phyloP scores from a whole-genome alignment of 2,113 vertebrate genomes.

The Oreochromis spilurus region DNA sequence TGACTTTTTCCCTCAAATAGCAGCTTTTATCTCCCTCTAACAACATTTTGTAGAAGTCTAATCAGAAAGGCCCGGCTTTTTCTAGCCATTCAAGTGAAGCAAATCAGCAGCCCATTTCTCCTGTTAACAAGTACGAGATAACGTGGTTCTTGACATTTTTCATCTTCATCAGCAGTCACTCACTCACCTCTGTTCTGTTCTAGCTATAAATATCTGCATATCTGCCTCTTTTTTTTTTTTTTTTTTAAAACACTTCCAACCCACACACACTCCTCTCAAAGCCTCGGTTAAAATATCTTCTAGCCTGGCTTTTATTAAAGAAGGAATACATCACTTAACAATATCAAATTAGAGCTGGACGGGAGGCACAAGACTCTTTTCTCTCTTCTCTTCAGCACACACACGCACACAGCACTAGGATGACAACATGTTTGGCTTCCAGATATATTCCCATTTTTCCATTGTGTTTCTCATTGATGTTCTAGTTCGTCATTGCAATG shows the following conservation, averaged over 20 bases:
- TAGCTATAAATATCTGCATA: conserved; percentile 2
- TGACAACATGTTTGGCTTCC: neutral
- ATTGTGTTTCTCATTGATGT: neutral
- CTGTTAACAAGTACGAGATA: neutral
- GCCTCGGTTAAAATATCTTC: conserved; percentile 8
- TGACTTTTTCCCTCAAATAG: neutral
- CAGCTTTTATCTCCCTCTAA: neutral
- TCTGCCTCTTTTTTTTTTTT: neutral
- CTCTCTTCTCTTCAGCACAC: neutral
- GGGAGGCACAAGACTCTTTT: neutral
- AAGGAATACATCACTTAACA: conserved; percentile 61
- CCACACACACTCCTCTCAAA: conserved; percentile 8
- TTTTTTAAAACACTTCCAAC: neutral
- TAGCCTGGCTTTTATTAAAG: conserved; percentile 54
- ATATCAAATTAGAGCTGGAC: conserved; percentile 48
- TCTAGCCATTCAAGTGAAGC: neutral
- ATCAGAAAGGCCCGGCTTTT: neutral
- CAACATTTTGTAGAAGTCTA: neutral
- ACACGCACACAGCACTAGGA: neutral
- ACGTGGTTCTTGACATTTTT: neutral
- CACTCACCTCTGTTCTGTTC: neutral
- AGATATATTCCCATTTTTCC: neutral
- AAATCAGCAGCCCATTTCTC: neutral
- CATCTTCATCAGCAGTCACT: neutral
- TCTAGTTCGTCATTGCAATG: neutral